phyloP scores from a whole-genome alignment of 2,888 invertebrate species.

The Holacanthella duospinosa region DNA sequence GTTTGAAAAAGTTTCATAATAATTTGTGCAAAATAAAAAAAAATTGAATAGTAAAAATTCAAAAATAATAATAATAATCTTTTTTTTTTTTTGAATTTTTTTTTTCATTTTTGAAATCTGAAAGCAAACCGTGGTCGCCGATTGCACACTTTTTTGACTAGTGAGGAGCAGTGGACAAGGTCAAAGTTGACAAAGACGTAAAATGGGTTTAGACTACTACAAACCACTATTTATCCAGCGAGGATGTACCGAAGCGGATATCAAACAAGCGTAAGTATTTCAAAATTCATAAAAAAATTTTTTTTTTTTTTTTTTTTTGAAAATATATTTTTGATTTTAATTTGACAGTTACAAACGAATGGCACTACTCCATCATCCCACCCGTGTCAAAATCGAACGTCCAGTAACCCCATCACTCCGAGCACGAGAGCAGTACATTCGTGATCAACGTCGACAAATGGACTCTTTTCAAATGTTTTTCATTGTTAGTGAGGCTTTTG shows the following conservation, averaged over 20 bases:
- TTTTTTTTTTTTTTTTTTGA: no score
- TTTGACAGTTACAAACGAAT: conserved; percentile 27
- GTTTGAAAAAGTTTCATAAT: no score
- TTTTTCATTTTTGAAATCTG: no score
- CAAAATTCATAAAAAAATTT: neutral
- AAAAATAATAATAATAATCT: no score
- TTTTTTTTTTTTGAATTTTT: no score
- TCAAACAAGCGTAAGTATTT: conserved; percentile 56
- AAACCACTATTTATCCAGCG: conserved; percentile 59
- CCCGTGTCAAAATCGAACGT: conserved; percentile 22
- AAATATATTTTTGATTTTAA: no score
- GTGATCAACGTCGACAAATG: conserved; percentile 21
- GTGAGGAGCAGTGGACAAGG: no score
- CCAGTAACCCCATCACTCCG: conserved; percentile 40
- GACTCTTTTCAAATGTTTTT: conserved; percentile 43
- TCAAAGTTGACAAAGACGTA: no score
- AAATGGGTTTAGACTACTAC: conserved; percentile 66
- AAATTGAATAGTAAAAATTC: no score
- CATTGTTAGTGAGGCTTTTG: conserved; percentile 65
- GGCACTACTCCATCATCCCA: conserved; percentile 31
- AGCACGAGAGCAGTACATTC: conserved; percentile 21
- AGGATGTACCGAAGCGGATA: conserved; percentile 54
- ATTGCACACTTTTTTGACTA: no score
- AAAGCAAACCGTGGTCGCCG: no score
- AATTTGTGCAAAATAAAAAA: no score